Evolutionary conservation across 2,113 vertebrate genomes (phyloP), one percentile per base, ranked within the genome.

Genomic region (rat (Rattus norvegicus)): DNA sequence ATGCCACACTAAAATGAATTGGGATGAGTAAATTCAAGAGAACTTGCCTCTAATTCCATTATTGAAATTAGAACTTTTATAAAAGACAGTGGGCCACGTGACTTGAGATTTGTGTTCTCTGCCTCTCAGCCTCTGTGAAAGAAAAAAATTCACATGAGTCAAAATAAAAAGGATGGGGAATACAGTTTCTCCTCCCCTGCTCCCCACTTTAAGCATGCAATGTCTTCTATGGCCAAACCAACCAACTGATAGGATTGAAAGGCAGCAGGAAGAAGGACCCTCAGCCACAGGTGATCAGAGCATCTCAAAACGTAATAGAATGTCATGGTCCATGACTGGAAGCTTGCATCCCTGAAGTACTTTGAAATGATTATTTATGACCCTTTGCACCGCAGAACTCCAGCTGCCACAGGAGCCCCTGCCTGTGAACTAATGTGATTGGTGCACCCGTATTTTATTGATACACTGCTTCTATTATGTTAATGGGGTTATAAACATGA

Each of bases 281-380:
- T 96, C 19, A 36, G 10, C 30, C 39, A 17, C 49, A 88, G 43
- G 30, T 61, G 30, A 96, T 47, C 9, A 61, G 30, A 83, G 63
- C 16, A 1, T 12, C 87, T 90, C 70, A 59, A 90, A 91, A 77
- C 93, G 73, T 28, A 87, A 92, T 61, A 91, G 72, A 77, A 81
- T 87, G 79, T 80, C 69, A 69, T 43, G 7, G 43, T 52, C 81
- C 28, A 76, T 76, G 39, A 69, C 61, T 54, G n/a, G 80, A 94
- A 97, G 7, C 14, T 39, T 87, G 36, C 33, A 26, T 94, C 8
- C 56, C 88, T 91, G 20, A 96, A 93, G 75, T 2, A 65, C 8
- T 90, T 94, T 84, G 30, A 94, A 72, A 61, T 33, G 52, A 81
- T 90, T 94, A 52, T 91, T 96, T 30, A 88, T 95, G 88, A 86